These are phyloP conservation scores for Synergus gifuensis DNA, from an alignment of 2,888 invertebrate species.

Conservation along the genomic window DNA sequence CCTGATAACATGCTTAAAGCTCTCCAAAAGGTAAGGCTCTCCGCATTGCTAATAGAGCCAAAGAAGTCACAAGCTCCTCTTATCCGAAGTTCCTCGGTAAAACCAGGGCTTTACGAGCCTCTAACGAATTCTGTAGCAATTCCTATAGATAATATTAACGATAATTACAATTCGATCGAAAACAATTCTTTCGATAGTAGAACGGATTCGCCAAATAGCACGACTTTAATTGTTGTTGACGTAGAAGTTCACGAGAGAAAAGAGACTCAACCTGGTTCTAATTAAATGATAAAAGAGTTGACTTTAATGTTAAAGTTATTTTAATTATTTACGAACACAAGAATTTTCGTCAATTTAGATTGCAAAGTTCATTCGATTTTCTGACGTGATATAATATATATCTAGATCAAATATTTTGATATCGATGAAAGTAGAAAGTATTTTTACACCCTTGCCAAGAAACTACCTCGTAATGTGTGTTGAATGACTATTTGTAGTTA, in stretches of 20 bases:
- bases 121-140: conserved; percentile 65
- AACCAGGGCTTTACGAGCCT: conserved; percentile 71
- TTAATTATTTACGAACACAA: not conserved
- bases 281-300: not conserved
- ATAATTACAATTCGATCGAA: conserved; percentile 25
- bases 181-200: conserved; percentile 42
- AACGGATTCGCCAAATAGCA: conserved; percentile 48
- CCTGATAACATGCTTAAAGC: conserved; percentile 91
- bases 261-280: conserved; percentile 46
- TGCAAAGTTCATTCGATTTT: not conserved
- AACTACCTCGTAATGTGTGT: conserved; percentile 42
- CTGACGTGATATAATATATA: not conserved
- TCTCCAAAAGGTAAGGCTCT: conserved; percentile 86
- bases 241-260: conserved; percentile 67
- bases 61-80: conserved; percentile 59
- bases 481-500: conserved; percentile 18
- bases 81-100: conserved; percentile 67
- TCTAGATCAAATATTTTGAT: not conserved
- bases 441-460: conserved; percentile 17
- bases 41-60: conserved; percentile 45
- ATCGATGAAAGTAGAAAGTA: not conserved
- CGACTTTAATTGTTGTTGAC: conserved; percentile 66
- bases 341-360: not conserved
- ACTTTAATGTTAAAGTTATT: not conserved
- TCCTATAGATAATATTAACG: not conserved